A percentile compares a stretch with the other conserved stretches of the same genome.
Conservation (phyloP, 2,797 vertebrate species). For the Rallus crepitans region DNA sequence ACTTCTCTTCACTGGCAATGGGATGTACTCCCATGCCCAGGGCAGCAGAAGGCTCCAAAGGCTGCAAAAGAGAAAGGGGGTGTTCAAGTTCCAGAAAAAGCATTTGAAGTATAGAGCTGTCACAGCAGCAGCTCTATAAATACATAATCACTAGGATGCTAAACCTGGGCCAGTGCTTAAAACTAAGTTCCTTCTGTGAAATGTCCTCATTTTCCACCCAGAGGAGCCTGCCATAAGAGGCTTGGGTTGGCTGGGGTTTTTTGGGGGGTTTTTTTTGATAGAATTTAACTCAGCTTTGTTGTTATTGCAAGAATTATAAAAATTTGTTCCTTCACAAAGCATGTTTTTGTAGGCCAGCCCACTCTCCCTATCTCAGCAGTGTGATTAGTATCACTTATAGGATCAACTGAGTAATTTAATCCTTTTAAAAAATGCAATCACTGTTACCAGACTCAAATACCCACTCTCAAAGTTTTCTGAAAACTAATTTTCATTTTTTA, state of each 20-base stretch:
- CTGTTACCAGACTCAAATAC: not conserved
- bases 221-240: not conserved
- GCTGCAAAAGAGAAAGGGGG: slow-evolving; percentile 37
- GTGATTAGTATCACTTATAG: not conserved
- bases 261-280: not conserved
- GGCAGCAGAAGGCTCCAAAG: slow-evolving; percentile 50
- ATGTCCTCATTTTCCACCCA: not conserved
- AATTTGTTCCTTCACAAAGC: not conserved
- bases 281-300: not conserved
- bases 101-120: not conserved
- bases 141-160: not conserved
- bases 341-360: not conserved
- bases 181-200: not conserved
- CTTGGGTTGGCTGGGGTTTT: not conserved
- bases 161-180: not conserved
- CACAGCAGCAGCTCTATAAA: not conserved
- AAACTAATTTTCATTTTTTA: not conserved
- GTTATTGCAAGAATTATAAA: not conserved
- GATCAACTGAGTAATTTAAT: not conserved
- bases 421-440: not conserved
- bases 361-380: not conserved
- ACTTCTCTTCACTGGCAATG: slow-evolving; percentile 71
- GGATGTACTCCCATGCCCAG: not conserved
- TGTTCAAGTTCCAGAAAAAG: not conserved
- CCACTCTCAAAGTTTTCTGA: not conserved